phyloP scores from a whole-genome alignment of 2,113 vertebrate species.

The Corythaeola cristata region DNA sequence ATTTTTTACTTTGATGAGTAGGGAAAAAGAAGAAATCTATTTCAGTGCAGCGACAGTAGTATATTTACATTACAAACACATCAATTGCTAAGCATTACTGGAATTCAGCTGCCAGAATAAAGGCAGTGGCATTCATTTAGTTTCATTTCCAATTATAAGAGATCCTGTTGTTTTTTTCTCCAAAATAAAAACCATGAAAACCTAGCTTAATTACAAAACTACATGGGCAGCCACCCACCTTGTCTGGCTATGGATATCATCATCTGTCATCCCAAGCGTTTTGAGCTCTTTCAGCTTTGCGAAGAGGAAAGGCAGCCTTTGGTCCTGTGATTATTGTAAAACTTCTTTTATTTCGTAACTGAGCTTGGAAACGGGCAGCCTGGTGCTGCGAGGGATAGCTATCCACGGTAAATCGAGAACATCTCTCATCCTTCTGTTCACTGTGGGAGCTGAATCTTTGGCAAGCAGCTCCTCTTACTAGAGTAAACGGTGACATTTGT shows the following conservation, averaged over 20 bases:
- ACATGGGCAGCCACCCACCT: neutral
- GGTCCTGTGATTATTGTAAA: neutral
- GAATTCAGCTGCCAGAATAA: constrained; percentile 45
- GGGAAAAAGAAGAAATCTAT: constrained; percentile 21
- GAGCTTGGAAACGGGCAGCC: neutral
- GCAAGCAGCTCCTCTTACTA: neutral
- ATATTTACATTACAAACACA: constrained; percentile 37
- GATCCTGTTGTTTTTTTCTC: neutral
- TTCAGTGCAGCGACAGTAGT: constrained; percentile 2
- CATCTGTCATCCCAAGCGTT: neutral
- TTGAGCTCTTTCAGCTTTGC: neutral
- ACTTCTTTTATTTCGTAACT: neutral
- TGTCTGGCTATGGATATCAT: neutral
- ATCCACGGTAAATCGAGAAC: neutral
- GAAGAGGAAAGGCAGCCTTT: neutral
- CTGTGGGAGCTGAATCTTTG: neutral
- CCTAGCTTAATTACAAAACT: constrained; percentile 18
- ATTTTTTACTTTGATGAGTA: constrained; percentile 43
- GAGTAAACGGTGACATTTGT: neutral
- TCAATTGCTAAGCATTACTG: neutral
- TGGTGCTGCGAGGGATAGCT: neutral
- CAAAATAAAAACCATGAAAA: constrained; percentile 12
- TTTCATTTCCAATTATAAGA: constrained; percentile 27
- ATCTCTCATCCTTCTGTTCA: neutral
- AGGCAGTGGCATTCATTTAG: neutral